These are phyloP conservation scores for Limnephilus auricula DNA, from an alignment of 2,888 invertebrate species.

Conservation along the genomic window DNA sequence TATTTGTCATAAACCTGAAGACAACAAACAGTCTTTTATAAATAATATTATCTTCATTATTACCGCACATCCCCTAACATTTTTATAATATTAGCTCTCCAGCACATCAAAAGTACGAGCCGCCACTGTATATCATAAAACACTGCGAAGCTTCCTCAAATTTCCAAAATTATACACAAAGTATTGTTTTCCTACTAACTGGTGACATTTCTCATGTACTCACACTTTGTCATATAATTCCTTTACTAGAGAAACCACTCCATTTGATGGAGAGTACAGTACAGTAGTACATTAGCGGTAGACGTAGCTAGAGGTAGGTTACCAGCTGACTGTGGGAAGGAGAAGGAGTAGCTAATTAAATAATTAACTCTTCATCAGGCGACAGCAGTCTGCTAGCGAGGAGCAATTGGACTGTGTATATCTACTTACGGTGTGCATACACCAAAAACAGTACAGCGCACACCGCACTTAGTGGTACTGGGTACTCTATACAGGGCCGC, in stretches of 20 bases:
- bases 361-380: slow-evolving; percentile 36
- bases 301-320: neutral
- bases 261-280: neutral
- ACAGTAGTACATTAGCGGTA: too few species aligned
- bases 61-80: too few species aligned
- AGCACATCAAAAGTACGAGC: too few species aligned
- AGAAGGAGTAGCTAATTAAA: slow-evolving; percentile 17
- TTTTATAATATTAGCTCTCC: too few species aligned
- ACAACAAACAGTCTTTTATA: too few species aligned
- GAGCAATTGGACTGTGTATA: neutral
- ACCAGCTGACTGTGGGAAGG: neutral
- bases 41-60: too few species aligned
- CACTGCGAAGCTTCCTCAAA: neutral
- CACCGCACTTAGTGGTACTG: neutral
- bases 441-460: neutral
- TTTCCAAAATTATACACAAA: neutral
- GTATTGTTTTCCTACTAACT: neutral
- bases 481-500: neutral
- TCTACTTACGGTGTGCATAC: too few species aligned
- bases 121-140: too few species aligned
- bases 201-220: neutral
- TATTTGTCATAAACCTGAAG: too few species aligned
- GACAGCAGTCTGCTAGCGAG: slow-evolving; percentile 20
- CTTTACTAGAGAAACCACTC: neutral
- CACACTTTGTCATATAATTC: neutral